A percentile compares a stretch with the other conserved stretches of the same genome.
Conservation (phyloP, 2,888 invertebrate species). For the Lasioglossum calceatum region DNA sequence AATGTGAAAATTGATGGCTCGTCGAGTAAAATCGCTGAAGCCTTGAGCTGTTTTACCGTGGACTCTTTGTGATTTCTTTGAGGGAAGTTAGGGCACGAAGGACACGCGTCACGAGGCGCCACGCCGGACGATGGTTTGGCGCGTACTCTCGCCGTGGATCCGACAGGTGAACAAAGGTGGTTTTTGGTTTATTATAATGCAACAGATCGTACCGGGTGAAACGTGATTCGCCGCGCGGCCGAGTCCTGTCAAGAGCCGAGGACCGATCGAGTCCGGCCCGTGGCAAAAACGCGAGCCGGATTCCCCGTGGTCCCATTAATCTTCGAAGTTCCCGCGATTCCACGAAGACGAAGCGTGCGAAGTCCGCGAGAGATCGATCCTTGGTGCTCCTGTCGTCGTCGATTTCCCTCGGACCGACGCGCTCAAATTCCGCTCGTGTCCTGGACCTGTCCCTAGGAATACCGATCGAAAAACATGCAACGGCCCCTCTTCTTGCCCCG, state of each 20-base stretch:
- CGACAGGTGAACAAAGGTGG: slow-evolving; percentile 40
- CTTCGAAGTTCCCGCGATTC: slow-evolving; percentile 66
- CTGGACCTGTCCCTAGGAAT: slow-evolving; percentile 43
- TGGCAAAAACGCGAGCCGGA: slow-evolving; percentile 58
- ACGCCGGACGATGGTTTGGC: background rate
- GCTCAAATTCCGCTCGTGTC: slow-evolving; percentile 28
- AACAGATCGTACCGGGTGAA: slow-evolving; percentile 47
- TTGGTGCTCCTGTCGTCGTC: background rate
- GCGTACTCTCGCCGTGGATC: background rate
- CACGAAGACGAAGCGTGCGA: slow-evolving; percentile 62
- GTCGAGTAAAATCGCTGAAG: too few species aligned
- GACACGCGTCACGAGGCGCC: slow-evolving; percentile 15
- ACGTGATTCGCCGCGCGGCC: slow-evolving; percentile 51
- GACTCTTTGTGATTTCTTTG: too few species aligned
- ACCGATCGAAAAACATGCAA: slow-evolving; percentile 55
- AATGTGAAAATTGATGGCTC: too few species aligned
- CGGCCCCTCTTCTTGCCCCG: background rate
- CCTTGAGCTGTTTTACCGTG: too few species aligned
- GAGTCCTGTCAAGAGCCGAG: slow-evolving; percentile 51
- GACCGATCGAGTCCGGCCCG: slow-evolving; percentile 50
- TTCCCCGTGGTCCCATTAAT: slow-evolving; percentile 65
- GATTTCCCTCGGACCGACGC: slow-evolving; percentile 7
- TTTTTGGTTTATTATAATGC: slow-evolving; percentile 57
- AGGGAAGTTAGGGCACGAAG: background rate
- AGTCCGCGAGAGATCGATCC: slow-evolving; percentile 32